Percentiles rank a stretch among this genome's conserved stretches.
phyloP scores from a whole-genome alignment of 2,113 vertebrate species.

The Climacteris rufus region DNA sequence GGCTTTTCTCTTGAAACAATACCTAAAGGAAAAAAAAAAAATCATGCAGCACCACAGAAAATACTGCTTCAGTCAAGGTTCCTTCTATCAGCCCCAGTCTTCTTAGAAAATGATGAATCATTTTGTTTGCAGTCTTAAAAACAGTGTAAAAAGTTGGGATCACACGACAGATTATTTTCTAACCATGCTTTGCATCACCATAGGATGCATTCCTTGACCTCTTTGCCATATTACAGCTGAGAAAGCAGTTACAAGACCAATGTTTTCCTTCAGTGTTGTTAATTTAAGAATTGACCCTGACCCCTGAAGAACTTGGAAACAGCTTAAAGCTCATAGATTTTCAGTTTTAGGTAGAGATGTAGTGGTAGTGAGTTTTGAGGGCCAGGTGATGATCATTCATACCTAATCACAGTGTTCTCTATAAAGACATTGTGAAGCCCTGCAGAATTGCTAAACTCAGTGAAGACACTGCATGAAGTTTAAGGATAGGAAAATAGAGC shows the following conservation, averaged over 20 bases:
- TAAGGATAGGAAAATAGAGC: neutral
- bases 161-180: neutral
- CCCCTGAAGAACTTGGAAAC: neutral
- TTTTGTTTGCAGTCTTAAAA: neutral
- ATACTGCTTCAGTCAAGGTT: neutral
- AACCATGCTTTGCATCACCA: neutral
- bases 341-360: neutral
- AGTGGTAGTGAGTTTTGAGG: neutral
- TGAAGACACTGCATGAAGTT: neutral
- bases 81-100: neutral
- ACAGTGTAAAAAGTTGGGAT: neutral
- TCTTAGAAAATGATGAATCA: neutral
- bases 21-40: neutral
- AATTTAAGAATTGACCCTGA: neutral
- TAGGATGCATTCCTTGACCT: neutral
- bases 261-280: neutral
- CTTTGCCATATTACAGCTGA: neutral
- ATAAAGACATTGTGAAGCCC: neutral
- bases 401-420: neutral
- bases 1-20: neutral
- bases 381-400: neutral
- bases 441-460: neutral
- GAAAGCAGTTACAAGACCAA: neutral
- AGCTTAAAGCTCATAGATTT: neutral
- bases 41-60: neutral